phyloP scores from a whole-genome alignment of 2,797 vertebrate genomes.

The Cuculus canorus region DNA sequence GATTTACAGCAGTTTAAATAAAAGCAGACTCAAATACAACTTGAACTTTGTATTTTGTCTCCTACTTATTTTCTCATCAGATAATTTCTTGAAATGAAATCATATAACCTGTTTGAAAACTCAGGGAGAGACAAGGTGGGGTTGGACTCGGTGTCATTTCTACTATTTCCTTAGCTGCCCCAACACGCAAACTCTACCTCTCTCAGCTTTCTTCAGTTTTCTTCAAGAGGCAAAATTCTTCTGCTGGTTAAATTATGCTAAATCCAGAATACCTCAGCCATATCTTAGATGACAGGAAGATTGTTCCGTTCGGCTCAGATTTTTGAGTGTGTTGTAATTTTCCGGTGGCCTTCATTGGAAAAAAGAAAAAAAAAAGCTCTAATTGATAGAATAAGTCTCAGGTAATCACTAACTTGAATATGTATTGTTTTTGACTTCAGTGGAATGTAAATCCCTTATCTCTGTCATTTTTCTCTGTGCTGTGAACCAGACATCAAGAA shows the following conservation, averaged over 20 bases:
- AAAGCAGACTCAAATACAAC: not conserved
- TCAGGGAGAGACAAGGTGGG: accelerated
- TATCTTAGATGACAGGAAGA: not conserved
- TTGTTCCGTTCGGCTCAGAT: not conserved
- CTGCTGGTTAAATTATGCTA: not conserved
- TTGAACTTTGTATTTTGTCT: not conserved
- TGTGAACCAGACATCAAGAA: not conserved
- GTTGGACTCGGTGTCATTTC: not conserved
- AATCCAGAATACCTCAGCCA: not conserved
- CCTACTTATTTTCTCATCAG: not conserved
- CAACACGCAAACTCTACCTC: not conserved
- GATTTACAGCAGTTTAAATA: not conserved
- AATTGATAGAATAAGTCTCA: not conserved
- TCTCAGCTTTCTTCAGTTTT: not conserved
- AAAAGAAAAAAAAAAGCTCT: not conserved
- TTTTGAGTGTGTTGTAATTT: not conserved
- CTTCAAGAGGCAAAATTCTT: not conserved
- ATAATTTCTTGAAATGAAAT: not conserved
- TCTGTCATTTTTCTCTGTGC: not conserved
- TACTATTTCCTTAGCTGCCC: not conserved
- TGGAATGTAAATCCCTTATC: not conserved
- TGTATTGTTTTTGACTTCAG: not conserved
- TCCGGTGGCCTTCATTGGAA: not conserved
- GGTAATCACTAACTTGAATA: not conserved
- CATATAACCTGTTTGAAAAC: not conserved